Base-by-base conservation (phyloP, 2,113 vertebrate species). In the Eurypyga helias region DNA sequence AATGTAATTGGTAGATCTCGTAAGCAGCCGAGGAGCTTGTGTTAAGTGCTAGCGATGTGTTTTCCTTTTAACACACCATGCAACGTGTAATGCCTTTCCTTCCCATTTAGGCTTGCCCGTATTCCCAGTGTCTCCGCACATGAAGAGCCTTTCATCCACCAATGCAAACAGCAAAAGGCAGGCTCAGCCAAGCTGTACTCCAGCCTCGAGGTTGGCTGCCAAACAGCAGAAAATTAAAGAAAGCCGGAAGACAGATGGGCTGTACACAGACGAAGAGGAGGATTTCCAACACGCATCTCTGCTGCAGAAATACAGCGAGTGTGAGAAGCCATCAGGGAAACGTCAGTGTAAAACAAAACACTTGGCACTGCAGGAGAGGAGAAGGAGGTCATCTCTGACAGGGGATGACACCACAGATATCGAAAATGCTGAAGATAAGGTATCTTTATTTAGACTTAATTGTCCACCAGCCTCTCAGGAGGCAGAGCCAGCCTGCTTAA, bases 331-430 rank as follows among this genome's bases (percentile, higher is more conserved):
- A 98, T 99, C 99, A 98, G 99, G 99, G 98, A 99, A 99, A 98
- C 98, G 99, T 95, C 99, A 99, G 97, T 99, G 99, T 98, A 99
- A 99, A 98, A 99, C 99, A 98, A 99, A 99, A 97, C 99, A 99
- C 98, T 98, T 99, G 97, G 98, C 98, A 95, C 98, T 98, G 91
- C 98, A 98, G 96, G 99, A 99, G 97, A 98, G 98, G 80, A 98
- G 98, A 93, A 97, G 98, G 96, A 98, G 98, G 82, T 96, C 97
- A 92, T 87, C 97, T 15, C 96, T 98, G 87, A 96, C 98, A 10
- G 98, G 97, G 77, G 98, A 98, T 80, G 97, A 98, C 93, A 97
- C 97, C 95, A 98, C 70, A 94, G 98, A 98, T 97, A 98, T 98
- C 73, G 98, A 98, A 96, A 98, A 97, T 89, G 65, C 96, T 21